Conservation (phyloP, 2,888 invertebrate genomes). For the Celastrina argiolus region DNA sequence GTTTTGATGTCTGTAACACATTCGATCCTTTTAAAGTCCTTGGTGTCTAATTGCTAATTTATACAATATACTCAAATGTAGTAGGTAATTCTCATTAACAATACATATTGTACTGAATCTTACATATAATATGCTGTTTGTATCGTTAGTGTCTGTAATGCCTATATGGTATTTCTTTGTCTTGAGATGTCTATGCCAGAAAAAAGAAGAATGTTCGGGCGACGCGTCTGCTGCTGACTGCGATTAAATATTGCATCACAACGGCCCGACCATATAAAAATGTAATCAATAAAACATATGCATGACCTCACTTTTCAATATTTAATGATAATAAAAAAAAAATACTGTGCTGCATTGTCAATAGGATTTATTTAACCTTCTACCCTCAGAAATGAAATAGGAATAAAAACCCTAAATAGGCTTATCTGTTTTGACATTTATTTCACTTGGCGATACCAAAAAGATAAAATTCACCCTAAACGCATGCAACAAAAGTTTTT, state of each 20-base stretch:
- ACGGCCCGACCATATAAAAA: neutral
- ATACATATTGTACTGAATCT: too few species aligned
- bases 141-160: neutral
- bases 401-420: neutral
- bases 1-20: neutral
- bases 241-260: neutral
- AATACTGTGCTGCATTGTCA: neutral
- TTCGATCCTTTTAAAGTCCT: too few species aligned
- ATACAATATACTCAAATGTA: too few species aligned
- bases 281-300: neutral
- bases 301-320: neutral
- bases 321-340: neutral
- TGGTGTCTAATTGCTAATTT: too few species aligned
- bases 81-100: too few species aligned
- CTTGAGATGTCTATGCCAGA: neutral
- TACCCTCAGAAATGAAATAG: neutral
- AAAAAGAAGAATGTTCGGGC: neutral
- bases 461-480: neutral
- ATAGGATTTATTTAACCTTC: conserved; percentile 4
- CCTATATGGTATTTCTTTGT: neutral
- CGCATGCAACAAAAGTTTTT: too few species aligned
- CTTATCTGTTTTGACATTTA: too few species aligned
- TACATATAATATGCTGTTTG: too few species aligned
- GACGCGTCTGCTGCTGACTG: neutral
- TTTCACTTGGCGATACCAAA: neutral